phyloP scores from a whole-genome alignment of 2,797 vertebrate species.

The Hozukius guyotensis region DNA sequence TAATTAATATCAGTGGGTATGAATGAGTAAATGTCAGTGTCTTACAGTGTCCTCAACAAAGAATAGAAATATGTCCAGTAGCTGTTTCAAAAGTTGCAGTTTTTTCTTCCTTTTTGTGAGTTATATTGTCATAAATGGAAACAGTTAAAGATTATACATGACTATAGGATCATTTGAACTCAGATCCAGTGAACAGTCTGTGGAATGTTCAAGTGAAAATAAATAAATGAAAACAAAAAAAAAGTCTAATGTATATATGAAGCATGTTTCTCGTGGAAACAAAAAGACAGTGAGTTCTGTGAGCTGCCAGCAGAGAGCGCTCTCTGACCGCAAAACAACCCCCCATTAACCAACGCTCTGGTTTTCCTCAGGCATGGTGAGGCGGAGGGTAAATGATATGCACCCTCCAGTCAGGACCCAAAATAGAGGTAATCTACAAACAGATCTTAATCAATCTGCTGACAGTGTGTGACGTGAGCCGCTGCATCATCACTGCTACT shows the following conservation, averaged over 20 bases:
- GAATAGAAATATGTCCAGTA: not conserved
- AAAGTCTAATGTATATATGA: not conserved
- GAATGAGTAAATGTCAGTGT: not conserved
- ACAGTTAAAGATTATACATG: not conserved
- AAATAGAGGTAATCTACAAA: not conserved
- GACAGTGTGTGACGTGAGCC: not conserved
- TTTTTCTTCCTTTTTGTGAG: not conserved
- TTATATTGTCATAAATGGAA: not conserved
- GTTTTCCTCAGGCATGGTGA: not conserved
- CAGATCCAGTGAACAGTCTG: not conserved
- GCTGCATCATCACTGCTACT: not conserved
- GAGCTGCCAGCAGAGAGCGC: constrained; percentile 29
- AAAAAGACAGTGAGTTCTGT: not conserved
- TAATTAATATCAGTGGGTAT: not conserved
- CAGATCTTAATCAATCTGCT: not conserved
- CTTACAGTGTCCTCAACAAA: not conserved
- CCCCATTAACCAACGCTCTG: accelerated
- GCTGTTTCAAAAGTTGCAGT: not conserved
- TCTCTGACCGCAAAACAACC: constrained; percentile 1
- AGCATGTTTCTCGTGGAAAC: not conserved
- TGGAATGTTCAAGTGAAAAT: not conserved
- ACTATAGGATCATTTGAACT: too few relatives aligned
- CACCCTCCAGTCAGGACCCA: not conserved
- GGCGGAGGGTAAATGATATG: not conserved
- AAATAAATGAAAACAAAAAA: not conserved